Conservation (phyloP, 2,797 vertebrate species). For the Staurois parvus region DNA sequence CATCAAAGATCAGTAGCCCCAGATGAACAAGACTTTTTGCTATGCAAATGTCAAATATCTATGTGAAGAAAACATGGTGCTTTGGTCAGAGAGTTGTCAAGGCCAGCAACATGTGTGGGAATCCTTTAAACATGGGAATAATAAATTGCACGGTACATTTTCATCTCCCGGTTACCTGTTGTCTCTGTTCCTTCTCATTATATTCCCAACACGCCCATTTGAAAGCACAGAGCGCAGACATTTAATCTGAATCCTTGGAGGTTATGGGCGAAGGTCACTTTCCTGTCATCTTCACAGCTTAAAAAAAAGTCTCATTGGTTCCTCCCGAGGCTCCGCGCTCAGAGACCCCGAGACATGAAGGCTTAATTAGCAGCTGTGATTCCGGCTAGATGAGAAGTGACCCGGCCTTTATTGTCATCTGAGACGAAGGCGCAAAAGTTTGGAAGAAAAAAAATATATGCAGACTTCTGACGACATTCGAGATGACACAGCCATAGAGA, state of each 20-base stretch:
- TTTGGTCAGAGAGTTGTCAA: not conserved
- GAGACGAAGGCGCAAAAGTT: not conserved
- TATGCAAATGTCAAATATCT: not conserved
- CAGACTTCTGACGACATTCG: not conserved
- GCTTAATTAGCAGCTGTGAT: constrained; percentile 21
- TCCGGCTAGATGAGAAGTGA: not conserved
- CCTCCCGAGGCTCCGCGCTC: not conserved
- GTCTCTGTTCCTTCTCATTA: constrained; percentile 1
- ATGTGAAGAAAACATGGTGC: not conserved
- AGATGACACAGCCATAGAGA: no score
- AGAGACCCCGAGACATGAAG: constrained; percentile 3
- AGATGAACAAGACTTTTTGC: not conserved
- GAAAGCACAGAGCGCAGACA: not conserved
- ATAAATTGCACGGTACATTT: not conserved
- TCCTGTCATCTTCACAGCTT: not conserved
- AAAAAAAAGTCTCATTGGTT: not conserved
- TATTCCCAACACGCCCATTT: constrained; percentile 17
- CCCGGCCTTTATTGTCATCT: not conserved
- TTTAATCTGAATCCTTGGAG: not conserved
- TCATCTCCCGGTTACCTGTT: constrained; percentile 23
- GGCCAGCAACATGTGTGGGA: not conserved
- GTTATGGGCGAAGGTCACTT: constrained; percentile 29
- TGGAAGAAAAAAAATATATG: not conserved
- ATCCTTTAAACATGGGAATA: not conserved
- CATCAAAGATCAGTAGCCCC: no score